Evolutionary conservation across 2,888 invertebrate genomes (phyloP), one percentile per base, ranked within the genome.

Genomic region (Phengaris alcon): DNA sequence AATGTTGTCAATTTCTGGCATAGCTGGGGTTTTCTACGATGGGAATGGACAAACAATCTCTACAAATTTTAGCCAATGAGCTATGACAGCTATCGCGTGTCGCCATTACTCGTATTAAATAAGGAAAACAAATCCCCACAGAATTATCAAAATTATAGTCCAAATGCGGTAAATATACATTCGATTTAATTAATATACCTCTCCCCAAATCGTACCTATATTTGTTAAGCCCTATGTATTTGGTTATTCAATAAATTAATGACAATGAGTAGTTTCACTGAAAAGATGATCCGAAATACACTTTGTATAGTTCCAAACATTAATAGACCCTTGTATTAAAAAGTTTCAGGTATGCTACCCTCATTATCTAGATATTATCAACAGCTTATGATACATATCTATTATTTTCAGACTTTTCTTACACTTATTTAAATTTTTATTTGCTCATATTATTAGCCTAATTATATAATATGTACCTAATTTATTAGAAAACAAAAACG

Each of bases 231-330:
- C 44, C 44, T 54, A 72, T 54, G 52, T 72, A 52, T 72, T 72
- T 70, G 70, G 9, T 70, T 72, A 72, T 54, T 72, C 54, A 72
- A 72, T 72, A 72, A 72, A 72, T 68, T 46, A 68, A 48, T 72
- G 15, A 13, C 72, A 72, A 12, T 54, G 72, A 72, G 10, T 8
- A 72, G 52, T 12, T 64, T 10, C 12, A 35, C 12, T 35, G 64
- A 64, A 22, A 12, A 35, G 64, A 22, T 12, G 64, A 12, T 12
- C n/a, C 55, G n/a, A 0, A 13, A 12, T 12, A 12, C 54, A 13
- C 48, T 48, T 7, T 8, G 48, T 3, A 48, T 48, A 35, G 1
- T 35, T 35, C 35, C 35, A 35, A 35, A 35, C 35, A 35, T 35
- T 35, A 35, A 35, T 35, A 35, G 35, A 35, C 3, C 35, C 4